Evolutionary conservation across 2,113 vertebrate species (phyloP), one percentile per base, ranked within the genome.

Genomic region (Ammospiza nelsoni): DNA sequence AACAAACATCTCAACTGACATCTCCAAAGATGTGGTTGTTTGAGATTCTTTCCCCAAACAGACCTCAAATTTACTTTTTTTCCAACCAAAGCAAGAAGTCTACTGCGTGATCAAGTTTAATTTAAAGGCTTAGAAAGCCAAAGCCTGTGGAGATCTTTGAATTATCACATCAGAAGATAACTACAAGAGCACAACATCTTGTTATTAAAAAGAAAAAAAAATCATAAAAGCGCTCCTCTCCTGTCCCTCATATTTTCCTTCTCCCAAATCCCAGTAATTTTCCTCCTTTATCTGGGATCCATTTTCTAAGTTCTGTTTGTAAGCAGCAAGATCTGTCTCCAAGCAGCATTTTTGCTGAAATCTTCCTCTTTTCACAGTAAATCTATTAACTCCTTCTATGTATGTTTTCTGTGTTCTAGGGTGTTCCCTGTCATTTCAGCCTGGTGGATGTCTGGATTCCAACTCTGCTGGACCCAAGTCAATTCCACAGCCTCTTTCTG

Each of bases 1-100:
- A 95, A 83, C 74, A 94, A 95, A 93, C 35, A 94, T 88, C 89
- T 90, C 76, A 77, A 59, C 9, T 74, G 68, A 86, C 72, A 44
- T 71, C 82, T 95, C 68, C 59, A 71, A 86, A 96, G 83, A 63
- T 58, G 55, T 29, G 37, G 66, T 89, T 88, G 19, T 86, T 94
- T 87, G 74, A 90, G 63, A 39, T 84, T 69, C 23, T 94, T 90
- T 82, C 51, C 23, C 71, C 68, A 89, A 94, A 81, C 19, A 72
- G 39, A 41, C 27, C 79, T 94, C 49, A 79, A 86, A 91, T 93
- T 37, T 58, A 33, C 31, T 52, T 75, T 66, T 68, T 73, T 87
- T 39, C n/a, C 15, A 86, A 62, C 5, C 6, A 81, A 77, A 90
- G 33, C 13, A 79, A 78, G 65, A 86, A 59, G 15, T 46, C 35